A percentile compares a stretch with the other conserved stretches of the same genome.
Conservation (phyloP, 2,797 vertebrate species). For the Rousettus madagascariensis region DNA sequence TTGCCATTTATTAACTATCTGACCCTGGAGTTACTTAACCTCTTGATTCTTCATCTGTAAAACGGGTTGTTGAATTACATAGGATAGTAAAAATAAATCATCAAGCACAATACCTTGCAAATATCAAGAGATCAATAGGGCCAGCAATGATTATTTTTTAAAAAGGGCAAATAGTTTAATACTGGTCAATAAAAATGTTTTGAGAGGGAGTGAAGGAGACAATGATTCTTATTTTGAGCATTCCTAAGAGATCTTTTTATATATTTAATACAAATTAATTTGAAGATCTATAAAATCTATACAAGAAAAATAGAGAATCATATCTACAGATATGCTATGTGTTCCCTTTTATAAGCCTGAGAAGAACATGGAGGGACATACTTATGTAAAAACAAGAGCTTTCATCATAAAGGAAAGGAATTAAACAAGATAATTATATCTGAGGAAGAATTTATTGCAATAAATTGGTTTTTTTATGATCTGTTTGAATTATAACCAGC, state of each 20-base stretch:
- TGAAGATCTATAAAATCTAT: background rate
- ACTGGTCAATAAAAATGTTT: constrained; percentile 9
- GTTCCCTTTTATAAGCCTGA: background rate
- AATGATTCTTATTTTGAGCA: constrained; percentile 35
- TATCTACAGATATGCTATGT: background rate
- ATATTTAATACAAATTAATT: constrained; percentile 14
- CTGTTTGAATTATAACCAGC: constrained; percentile 10
- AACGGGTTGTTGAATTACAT: background rate
- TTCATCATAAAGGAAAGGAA: constrained; percentile 32
- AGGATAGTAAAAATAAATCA: constrained; percentile 16
- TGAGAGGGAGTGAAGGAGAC: background rate
- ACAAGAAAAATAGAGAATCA: background rate
- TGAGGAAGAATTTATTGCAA: constrained; percentile 21
- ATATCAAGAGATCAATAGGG: background rate
- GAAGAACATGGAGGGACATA: background rate
- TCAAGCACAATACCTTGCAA: background rate
- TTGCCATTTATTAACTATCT: constrained; percentile 10
- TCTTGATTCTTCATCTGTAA: constrained; percentile 43
- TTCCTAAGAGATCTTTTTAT: background rate
- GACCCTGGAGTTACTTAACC: background rate
- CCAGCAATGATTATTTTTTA: background rate
- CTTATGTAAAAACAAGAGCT: background rate
- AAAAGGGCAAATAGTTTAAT: background rate
- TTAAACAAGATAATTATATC: background rate
- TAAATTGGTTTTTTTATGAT: background rate